Evolutionary conservation across 2,797 vertebrate genomes (phyloP), one percentile per base, ranked within the genome.

Genomic region (Darevskia mixta): DNA sequence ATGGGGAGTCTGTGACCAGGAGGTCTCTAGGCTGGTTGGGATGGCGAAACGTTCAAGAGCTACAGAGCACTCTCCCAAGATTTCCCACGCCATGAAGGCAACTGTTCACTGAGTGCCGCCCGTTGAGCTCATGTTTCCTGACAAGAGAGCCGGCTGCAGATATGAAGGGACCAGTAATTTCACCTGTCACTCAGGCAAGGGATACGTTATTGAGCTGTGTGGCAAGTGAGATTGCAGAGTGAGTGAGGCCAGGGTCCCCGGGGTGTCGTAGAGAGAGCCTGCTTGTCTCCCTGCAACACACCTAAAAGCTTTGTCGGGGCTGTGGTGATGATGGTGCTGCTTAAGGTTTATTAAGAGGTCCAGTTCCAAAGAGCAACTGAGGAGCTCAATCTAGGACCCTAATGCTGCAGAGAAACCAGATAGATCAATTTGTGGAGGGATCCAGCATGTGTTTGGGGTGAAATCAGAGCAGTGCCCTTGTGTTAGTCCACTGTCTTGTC

Each of bases 131-230:
- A 23, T 64, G 49, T 73, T 89, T 73, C 75, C 79, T 83, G 85
- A 61, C 38, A 38, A 64, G 38, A 78, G 17, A 6, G 35, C 41
- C 13, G 29, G 75, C 75, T 49, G 75, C 18, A 13, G 23, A 64
- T 45, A 72, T n/a, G 25, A 86, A 86, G 66, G 66, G 67, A 9
- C 8, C 15, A 35, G 64, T 79, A 86, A 83, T 79, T 86, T 87
- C 38, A 35, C 55, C 79, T 90, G 85, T 79, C 85, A 83, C 66
- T 87, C 88, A 79, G 76, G 13, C 27, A 55, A 72, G 79, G 58
- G 32, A 64, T 55, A 58, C 29, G 29, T 45, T 49, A 73, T 85
- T 81, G 78, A 85, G 77, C 71, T 66, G n/a, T 66, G 41, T 55
- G 83, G 43, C 83, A 76, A 78, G 78, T 89, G 77, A 72, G 32